Base-by-base conservation (phyloP, 2,797 vertebrate genomes). In the Alosa sapidissima region DNA sequence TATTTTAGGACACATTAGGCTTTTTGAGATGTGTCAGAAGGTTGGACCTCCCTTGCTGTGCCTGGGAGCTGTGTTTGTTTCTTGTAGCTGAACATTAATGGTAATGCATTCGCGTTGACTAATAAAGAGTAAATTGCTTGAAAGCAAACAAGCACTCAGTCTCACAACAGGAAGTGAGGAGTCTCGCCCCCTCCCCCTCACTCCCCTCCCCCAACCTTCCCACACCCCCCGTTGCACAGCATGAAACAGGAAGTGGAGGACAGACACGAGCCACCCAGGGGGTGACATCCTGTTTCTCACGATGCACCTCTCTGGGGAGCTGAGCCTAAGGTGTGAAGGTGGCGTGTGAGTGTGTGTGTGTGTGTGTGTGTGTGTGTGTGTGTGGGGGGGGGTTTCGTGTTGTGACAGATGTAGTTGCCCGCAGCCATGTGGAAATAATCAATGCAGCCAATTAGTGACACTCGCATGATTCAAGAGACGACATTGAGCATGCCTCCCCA, bases 401-500 rank as follows among this genome's bases (percentile, higher is more conserved):
- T 86, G 88, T 78, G 85, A 86, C 88, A 91, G 89, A 91, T 89
- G 87, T 86, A 84, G 85, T 81, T 86, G 82, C 82, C 84, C 84
- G 82, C 41, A 78, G 87, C 85, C 88, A 88, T 90, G 88, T 90
- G 91, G 86, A 91, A 87, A 85, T 89, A 86, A 91, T 91, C 89
- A 90, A 89, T 89, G 83, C 19, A 81, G 60, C 51, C 87, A 89
- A 89, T 89, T 89, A 90, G 62, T 87, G 65, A 36, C 85, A 85
- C 81, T 60, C 84, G 9, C 47, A 8, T n/a, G n/a, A 86, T n/a
- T 16, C 49, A 49, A 55, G 52, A 45, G 21, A 86, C 41, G 81
- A 86, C 81, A 81, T 24, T 82, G 68, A 68, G 84, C 81, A 85
- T 36, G 51, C 51, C 78, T 85, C 78, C 54, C 85, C 84, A 86